phyloP scores from a whole-genome alignment of 37 sponge, comb jelly and placozoan species.

The Geodia barretti region DNA sequence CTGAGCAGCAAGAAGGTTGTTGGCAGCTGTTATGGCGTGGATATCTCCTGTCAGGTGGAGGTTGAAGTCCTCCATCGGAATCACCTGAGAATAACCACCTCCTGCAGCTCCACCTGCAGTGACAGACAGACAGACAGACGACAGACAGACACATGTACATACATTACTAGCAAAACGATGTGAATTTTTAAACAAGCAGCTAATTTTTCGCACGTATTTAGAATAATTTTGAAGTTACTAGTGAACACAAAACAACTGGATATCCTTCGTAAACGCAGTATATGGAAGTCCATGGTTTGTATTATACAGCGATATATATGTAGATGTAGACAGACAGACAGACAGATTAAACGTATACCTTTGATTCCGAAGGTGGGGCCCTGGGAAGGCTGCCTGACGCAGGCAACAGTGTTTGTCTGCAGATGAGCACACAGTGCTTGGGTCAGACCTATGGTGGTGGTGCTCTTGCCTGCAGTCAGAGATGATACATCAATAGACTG shows the following conservation, averaged over 20 bases:
- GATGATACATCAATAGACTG: too few relatives aligned
- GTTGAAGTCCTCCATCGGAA: slow-evolving; percentile 99
- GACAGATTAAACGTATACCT: slow-evolving; percentile 32
- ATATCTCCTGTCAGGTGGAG: slow-evolving; percentile 99
- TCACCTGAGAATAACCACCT: slow-evolving; percentile 98
- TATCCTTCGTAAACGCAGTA: too few relatives aligned
- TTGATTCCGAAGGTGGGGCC: slow-evolving; percentile 99
- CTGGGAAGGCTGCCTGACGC: slow-evolving; percentile 96
- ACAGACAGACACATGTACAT: background rate
- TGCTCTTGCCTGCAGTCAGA: slow-evolving; percentile 97
- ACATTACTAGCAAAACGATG: too few relatives aligned
- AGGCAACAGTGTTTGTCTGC: slow-evolving; percentile 86
- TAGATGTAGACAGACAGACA: background rate
- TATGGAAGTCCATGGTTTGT: too few relatives aligned
- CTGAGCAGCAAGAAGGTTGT: slow-evolving; percentile 96
- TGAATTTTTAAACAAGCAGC: too few relatives aligned
- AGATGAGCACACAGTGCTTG: slow-evolving; percentile 92
- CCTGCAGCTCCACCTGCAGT: slow-evolving; percentile 98
- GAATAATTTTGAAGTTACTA: too few relatives aligned
- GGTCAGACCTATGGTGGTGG: slow-evolving; percentile 93
- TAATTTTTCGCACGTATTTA: too few relatives aligned
- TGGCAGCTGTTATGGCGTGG: slow-evolving; percentile 98
- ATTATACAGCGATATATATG: too few relatives aligned
- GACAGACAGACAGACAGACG: background rate
- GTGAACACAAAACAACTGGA: too few relatives aligned